Evolutionary conservation across 2,797 vertebrate genomes (phyloP), one percentile per base, ranked within the genome.

Genomic region (Rhincodon typus): DNA sequence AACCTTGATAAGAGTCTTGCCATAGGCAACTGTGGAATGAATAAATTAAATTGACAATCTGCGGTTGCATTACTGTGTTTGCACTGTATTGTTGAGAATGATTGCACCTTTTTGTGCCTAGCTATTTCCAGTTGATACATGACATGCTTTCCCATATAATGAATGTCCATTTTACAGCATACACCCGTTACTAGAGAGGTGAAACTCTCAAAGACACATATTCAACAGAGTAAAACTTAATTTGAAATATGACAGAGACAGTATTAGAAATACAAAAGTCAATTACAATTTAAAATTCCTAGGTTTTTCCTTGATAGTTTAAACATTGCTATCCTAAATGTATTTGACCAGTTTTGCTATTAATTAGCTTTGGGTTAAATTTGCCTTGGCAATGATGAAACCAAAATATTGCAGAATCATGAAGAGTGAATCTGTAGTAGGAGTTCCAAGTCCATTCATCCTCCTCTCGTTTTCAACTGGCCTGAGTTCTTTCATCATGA

Each of bases 11-110:
- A 93, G 90, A 69, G 38, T 42, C 62, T 69, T 42, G n/a, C 62
- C 34, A 90, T 90, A 19, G 53, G 27, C 86, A 38, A 93, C 62
- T 93, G 62, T 42, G 62, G 66, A 69, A 91, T 67, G 88, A 91
- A n/a, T 70, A 69, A 46, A 70, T 94, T 94, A 50, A 67, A 94
- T 69, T 94, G 91, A 67, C n/a, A 69, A 46, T 94, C n/a, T 70
- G 27, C 23, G 27, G 67, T 34, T 4, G 38, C 13, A 94, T 72
- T 25, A 72, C 69, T 1, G 8, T 74, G 69, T 17, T 50, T 72
- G 2, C 42, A 30, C 3, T 21, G 19, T n/a, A 66, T 21, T 72
- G 93, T 34, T 95, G 94, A 53, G 23, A 1, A 93, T 2, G 34
- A 46, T 94, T 70, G 38, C 70, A 77, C 7, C 46, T 95, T 46